Conservation (phyloP, 2,888 invertebrate genomes). For the Chrysolina haemoptera region DNA sequence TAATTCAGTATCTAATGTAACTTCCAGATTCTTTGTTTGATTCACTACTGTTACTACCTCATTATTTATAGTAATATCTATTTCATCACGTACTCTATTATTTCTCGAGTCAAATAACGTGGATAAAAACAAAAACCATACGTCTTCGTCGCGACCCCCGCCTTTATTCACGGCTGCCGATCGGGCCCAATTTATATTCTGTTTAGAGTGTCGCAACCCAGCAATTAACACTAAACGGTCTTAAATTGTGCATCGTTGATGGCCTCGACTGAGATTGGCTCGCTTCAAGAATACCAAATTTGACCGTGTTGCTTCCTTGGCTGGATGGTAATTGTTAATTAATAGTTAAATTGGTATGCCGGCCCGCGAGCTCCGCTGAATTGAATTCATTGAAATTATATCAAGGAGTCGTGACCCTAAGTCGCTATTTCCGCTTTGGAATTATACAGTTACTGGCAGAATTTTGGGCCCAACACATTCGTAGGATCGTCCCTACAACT, state of each 20-base stretch:
- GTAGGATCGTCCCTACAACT: too few relatives aligned
- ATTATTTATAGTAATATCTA: too few relatives aligned
- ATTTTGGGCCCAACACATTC: too few relatives aligned
- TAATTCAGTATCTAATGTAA: too few relatives aligned
- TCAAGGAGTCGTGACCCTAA: not conserved
- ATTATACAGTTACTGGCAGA: not conserved
- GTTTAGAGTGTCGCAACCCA: constrained; percentile 55
- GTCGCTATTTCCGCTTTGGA: not conserved
- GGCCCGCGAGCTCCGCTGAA: constrained; percentile 2
- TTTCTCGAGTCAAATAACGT: too few relatives aligned
- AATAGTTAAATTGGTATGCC: constrained; percentile 40
- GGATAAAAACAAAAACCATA: constrained; percentile 44
- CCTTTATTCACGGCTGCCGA: constrained; percentile 49
- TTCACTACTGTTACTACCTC: too few relatives aligned
- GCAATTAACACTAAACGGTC: constrained; percentile 56
- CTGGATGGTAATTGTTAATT: constrained; percentile 40
- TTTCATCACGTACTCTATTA: too few relatives aligned
- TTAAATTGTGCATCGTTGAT: constrained; percentile 52
- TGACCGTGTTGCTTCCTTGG: constrained; percentile 38
- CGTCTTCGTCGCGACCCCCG: constrained; percentile 27
- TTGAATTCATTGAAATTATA: constrained; percentile 8
- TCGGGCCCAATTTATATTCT: constrained; percentile 57
- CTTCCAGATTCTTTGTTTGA: too few relatives aligned
- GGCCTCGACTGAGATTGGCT: constrained; percentile 48
- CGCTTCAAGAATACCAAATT: constrained; percentile 50